Evolutionary conservation across 1,140 invertebrate species (phyloP), one percentile per base, ranked within the genome.

Genomic region (Drosophila repleta): DNA sequence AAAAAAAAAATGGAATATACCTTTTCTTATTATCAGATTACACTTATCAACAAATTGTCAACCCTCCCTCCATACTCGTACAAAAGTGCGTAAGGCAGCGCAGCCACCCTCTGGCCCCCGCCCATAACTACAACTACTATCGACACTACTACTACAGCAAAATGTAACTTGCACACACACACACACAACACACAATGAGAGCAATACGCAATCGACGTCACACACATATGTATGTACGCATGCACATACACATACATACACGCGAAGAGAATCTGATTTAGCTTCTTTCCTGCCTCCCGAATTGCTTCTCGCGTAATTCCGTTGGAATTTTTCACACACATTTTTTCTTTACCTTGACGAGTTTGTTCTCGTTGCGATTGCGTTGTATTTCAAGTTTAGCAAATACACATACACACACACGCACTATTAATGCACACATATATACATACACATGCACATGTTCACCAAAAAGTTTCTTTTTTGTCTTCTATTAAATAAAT

Each of bases 301-400:
- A 49, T 73, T 65, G 61, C 45, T 66, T 84, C 83, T 85, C 82
- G 82, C 82, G 78, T 85, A 85, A 85, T 76, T 88, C 74, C 45
- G 66, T 88, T 82, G 75, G 79, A 76, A 87, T 87, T 85, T 84
- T 85, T 75, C 78, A 88, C 70, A 75, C 75, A 79, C 72, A 61
- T 51, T 55, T 63, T 64, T 74, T 83, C 37, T 79, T 84, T 74
- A 85, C 82, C 82, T 85, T 85, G 82, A 88, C 81, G 41, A 78
- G 78, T 87, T 87, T 81, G 65, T 84, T 84, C 78, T 81, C 68
- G 73, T 56, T 74, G 70, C 77, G 76, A 70, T 74, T 78, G 76
- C 75, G 74, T 77, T 83, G 65, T 57, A 64, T 84, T 83, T 83
- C 79, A 83, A 83, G 79, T 83, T 83, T 83, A 83, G 58, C 66